These are phyloP conservation scores for Eupithecia insigniata DNA, from an alignment of 2,888 invertebrate species.

Conservation along the genomic window DNA sequence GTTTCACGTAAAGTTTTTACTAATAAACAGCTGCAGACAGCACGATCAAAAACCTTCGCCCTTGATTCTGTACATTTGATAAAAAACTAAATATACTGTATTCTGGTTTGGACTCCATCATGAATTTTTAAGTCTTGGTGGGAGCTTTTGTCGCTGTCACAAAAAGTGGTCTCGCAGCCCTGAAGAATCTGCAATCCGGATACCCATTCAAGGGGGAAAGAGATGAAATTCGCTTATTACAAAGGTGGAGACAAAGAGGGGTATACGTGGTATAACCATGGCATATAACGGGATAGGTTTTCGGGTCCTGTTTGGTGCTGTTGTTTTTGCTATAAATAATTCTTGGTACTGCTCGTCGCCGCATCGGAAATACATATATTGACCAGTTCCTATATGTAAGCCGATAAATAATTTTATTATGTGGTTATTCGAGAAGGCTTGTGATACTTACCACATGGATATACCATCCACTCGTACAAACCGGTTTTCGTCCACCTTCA, in stretches of 20 bases:
- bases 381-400: conserved; percentile 44
- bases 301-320: conserved; percentile 50
- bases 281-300: conserved; percentile 73
- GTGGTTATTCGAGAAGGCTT: background rate
- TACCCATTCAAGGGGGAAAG: conserved; percentile 76
- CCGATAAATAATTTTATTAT: background rate
- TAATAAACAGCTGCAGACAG: conserved; percentile 34
- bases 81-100: conserved; percentile 41
- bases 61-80: conserved; percentile 18
- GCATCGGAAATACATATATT: conserved; percentile 53
- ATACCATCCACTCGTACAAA: no score
- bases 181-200: conserved; percentile 66
- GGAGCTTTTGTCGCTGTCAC: conserved; percentile 46
- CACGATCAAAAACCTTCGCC: conserved; percentile 17
- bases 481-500: no score
- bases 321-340: conserved; percentile 64
- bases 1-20: conserved; percentile 18
- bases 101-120: conserved; percentile 42
- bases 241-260: conserved; percentile 54
- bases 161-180: conserved; percentile 75
- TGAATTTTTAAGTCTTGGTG: conserved; percentile 44
- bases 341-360: conserved; percentile 55
- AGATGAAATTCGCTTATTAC: conserved; percentile 51
- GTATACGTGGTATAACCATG: conserved; percentile 43
- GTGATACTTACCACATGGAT: no score